These are phyloP conservation scores for Adrianichthys oophorus DNA, from an alignment of 2,797 vertebrate genomes.

Conservation along the genomic window DNA sequence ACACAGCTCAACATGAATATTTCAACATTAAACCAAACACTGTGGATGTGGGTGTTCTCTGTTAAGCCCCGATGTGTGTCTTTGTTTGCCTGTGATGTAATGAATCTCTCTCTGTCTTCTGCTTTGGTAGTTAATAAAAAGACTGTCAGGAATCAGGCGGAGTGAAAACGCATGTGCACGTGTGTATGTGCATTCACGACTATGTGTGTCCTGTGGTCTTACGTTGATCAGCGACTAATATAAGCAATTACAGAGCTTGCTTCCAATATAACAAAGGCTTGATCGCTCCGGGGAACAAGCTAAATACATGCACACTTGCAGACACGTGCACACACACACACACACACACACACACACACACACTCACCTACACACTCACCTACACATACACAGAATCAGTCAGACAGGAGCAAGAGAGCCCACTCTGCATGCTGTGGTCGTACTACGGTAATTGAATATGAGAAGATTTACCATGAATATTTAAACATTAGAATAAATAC, in stretches of 20 bases:
- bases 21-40: constrained; percentile 61
- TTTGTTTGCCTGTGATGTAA: constrained; percentile 78
- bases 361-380: no score
- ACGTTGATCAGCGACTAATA: constrained; percentile 86
- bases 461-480: constrained; percentile 88
- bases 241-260: constrained; percentile 88
- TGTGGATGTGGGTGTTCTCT: constrained; percentile 67
- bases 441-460: constrained; percentile 84
- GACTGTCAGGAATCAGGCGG: constrained; percentile 79
- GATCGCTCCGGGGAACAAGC: constrained; percentile 78
- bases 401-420: constrained; percentile 66
- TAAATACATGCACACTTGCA: constrained; percentile 39
- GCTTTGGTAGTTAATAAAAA: constrained; percentile 84
- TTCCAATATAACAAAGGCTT: constrained; percentile 87
- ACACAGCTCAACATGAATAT: constrained; percentile 51
- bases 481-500: constrained; percentile 88
- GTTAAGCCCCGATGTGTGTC: constrained; percentile 65
- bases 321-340: neutral
- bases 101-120: constrained; percentile 83
- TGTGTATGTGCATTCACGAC: constrained; percentile 45
- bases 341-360: neutral
- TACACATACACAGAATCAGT: constrained; percentile 47
- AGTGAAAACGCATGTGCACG: constrained; percentile 65
- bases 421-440: constrained; percentile 73
- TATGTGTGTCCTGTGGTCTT: constrained; percentile 78